Percentiles rank a stretch among this genome's conserved stretches.
These are phyloP conservation scores for Cyprinus carpio DNA, from an alignment of 2,113 vertebrate genomes.

Conservation along the genomic window DNA sequence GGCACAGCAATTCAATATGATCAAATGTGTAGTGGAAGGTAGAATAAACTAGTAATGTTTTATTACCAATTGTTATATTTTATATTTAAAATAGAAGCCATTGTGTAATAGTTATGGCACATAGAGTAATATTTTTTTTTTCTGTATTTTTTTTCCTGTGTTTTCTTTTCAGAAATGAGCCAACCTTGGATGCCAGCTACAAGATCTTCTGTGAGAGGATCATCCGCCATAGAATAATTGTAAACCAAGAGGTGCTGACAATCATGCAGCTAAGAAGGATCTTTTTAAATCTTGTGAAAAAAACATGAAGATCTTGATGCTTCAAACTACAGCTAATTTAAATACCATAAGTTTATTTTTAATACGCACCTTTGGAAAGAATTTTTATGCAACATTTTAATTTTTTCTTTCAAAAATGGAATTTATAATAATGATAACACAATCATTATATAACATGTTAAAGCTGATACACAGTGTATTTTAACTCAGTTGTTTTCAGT, in stretches of 20 bases:
- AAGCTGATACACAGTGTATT: background rate
- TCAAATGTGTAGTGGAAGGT: background rate
- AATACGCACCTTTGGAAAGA: background rate
- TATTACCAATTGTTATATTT: no score
- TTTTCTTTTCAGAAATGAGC: constrained; percentile 2
- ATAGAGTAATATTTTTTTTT: no score
- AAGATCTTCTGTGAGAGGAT: no score
- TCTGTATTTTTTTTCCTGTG: background rate
- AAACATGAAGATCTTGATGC: background rate
- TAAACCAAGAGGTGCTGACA: no score
- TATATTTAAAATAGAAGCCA: no score
- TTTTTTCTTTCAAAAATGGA: background rate
- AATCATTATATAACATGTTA: background rate
- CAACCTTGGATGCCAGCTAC: background rate
- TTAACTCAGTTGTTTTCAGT: background rate
- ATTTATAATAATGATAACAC: background rate
- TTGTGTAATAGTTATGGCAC: no score
- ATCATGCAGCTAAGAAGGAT: background rate
- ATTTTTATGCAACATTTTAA: background rate
- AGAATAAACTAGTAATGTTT: no score
- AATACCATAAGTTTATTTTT: background rate
- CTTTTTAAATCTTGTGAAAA: background rate
- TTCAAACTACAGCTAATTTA: background rate
- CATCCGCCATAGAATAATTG: no score
- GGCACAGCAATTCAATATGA: background rate